These are phyloP conservation scores for Euleptes europaea DNA, from an alignment of 2,113 vertebrate species.

Conservation along the genomic window DNA sequence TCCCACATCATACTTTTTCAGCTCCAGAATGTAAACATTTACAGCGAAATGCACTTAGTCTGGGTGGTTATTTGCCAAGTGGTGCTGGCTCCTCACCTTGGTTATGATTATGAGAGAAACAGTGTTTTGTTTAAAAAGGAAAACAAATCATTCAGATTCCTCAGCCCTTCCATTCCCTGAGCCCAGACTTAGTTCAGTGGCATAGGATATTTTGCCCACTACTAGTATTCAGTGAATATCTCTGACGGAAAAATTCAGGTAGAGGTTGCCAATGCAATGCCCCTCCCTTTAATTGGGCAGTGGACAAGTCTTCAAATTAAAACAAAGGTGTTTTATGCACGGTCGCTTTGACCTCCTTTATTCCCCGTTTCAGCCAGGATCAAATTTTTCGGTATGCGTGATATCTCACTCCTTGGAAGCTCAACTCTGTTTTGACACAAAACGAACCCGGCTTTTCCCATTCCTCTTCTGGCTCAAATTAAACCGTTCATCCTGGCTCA, in stretches of 20 bases:
- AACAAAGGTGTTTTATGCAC: no score
- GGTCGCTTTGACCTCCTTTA: no score
- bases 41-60: constrained; percentile 42
- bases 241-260: not conserved
- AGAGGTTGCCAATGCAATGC: not conserved
- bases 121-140: constrained; percentile 6
- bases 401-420: no score
- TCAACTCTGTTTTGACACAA: no score
- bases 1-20: constrained; percentile 19
- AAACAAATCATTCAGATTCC: constrained; percentile 40
- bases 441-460: no score
- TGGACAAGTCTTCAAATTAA: not conserved
- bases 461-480: no score
- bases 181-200: not conserved
- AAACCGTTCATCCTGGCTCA: no score
- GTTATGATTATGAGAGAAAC: constrained; percentile 18
- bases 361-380: no score
- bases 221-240: not conserved
- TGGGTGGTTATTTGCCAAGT: constrained; percentile 45
- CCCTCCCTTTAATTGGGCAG: not conserved
- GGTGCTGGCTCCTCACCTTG: constrained; percentile 40
- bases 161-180: not conserved
- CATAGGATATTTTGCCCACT: not conserved
- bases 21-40: constrained; percentile 54
- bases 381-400: no score